These are phyloP conservation scores for Steromphala cineraria DNA, from an alignment of 2,888 invertebrate species.

Conservation along the genomic window DNA sequence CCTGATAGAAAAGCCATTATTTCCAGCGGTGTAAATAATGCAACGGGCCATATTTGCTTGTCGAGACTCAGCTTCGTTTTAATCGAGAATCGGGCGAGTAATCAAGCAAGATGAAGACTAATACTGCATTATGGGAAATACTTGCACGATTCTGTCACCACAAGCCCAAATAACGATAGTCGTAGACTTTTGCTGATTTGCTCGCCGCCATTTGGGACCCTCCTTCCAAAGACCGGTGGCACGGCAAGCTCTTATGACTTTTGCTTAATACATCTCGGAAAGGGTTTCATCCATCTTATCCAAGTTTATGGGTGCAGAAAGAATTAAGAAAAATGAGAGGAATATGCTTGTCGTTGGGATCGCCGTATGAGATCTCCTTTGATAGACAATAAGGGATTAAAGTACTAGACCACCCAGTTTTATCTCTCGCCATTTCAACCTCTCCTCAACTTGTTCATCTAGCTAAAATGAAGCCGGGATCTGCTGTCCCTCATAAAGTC, in stretches of 20 bases:
- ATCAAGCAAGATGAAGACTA: conserved; percentile 16
- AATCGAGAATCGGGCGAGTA: conserved; percentile 9
- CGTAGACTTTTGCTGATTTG: conserved; percentile 2
- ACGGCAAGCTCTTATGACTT: background rate
- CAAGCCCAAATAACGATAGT: conserved; percentile 1
- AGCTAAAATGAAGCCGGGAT: background rate
- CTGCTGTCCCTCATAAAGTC: background rate
- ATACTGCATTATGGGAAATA: conserved; percentile 8
- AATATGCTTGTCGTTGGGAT: background rate
- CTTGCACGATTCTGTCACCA: background rate
- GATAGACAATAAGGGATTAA: conserved; percentile 8
- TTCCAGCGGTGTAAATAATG: conserved; percentile 26
- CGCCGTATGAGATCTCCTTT: background rate
- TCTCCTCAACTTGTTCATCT: background rate
- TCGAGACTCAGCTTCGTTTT: background rate
- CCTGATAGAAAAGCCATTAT: conserved; percentile 26
- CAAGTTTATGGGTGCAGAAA: background rate
- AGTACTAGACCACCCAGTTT: background rate
- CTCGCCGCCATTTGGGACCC: background rate
- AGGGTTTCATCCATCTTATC: conserved; percentile 4
- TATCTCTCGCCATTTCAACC: background rate
- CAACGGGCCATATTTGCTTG: background rate
- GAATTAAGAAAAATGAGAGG: conserved; percentile 8
- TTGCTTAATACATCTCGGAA: conserved; percentile 9
- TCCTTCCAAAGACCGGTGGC: background rate